Evolutionary conservation across 2,888 invertebrate species (phyloP).

Genomic region (Steromphala cineraria): DNA sequence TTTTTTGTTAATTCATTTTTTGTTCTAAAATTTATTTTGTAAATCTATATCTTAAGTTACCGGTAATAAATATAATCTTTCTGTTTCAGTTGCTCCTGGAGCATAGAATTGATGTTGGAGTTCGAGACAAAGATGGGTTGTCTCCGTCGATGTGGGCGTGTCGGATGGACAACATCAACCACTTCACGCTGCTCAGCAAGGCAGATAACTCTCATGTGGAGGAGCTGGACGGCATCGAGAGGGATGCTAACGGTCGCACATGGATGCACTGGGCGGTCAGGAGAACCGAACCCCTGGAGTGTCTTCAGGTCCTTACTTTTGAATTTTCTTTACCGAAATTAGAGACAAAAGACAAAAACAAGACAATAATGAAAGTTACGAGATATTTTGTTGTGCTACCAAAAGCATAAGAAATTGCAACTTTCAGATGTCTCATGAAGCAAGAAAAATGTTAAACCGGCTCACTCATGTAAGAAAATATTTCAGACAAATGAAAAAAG

Average conservation of each 20-base stretch:
- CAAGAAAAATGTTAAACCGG: too few species aligned
- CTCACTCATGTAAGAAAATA: too few species aligned
- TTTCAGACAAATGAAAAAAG: too few species aligned
- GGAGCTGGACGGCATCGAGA: slow-evolving; percentile 68
- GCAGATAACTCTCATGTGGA: slow-evolving; percentile 57
- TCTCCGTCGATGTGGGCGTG: slow-evolving; percentile 76
- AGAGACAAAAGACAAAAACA: too few species aligned
- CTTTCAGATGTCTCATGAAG: too few species aligned
- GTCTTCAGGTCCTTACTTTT: slow-evolving; percentile 66
- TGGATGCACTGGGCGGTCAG: slow-evolving; percentile 75
- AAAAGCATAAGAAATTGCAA: too few species aligned
- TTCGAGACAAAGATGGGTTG: slow-evolving; percentile 73
- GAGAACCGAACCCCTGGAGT: slow-evolving; percentile 72
- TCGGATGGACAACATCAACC: slow-evolving; percentile 73
- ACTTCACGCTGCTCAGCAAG: slow-evolving; percentile 69
- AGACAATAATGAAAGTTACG: too few species aligned
- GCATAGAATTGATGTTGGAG: slow-evolving; percentile 61
- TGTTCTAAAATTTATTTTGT: too few species aligned
- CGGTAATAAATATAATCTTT: too few species aligned
- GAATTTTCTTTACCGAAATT: neutral
- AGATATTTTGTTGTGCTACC: too few species aligned
- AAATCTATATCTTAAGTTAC: too few species aligned
- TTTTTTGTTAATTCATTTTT: too few species aligned
- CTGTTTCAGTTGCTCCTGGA: slow-evolving; percentile 65
- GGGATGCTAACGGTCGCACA: slow-evolving; percentile 71